phyloP scores from a whole-genome alignment of 2,797 vertebrate species.

The Muscicapa comitata region DNA sequence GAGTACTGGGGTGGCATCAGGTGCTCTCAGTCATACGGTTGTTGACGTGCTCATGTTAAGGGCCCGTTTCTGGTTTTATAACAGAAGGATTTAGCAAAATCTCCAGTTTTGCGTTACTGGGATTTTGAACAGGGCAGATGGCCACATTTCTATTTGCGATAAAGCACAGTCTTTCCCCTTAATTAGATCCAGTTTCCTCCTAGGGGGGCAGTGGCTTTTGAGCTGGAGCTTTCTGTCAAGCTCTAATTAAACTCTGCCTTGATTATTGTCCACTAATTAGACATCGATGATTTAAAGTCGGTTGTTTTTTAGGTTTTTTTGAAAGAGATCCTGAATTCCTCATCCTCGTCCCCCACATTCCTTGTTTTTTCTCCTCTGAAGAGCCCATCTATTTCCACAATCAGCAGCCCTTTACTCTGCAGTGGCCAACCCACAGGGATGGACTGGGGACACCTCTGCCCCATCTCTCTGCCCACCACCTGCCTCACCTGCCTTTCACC shows the following conservation, averaged over 20 bases:
- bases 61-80: slow-evolving; percentile 29
- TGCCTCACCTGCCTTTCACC: neutral
- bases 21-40: neutral
- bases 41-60: neutral
- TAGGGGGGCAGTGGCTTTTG: slow-evolving; percentile 29
- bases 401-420: neutral
- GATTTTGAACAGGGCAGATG: slow-evolving; percentile 63
- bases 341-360: neutral
- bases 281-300: neutral
- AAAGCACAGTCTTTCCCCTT: slow-evolving; percentile 41
- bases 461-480: neutral
- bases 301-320: neutral
- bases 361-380: neutral
- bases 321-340: neutral
- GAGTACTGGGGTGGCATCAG: neutral
- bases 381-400: neutral
- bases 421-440: fast-evolving
- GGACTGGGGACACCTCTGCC: neutral
- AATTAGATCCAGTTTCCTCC: slow-evolving; percentile 57
- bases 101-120: neutral
- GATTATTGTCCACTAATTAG: slow-evolving; percentile 55
- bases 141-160: neutral
- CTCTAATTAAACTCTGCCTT: slow-evolving; percentile 60
- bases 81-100: slow-evolving; percentile 36
- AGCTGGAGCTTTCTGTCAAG: slow-evolving; percentile 41